Base-by-base conservation (phyloP, 2,113 vertebrate genomes). In the Pygoscelis adeliae region DNA sequence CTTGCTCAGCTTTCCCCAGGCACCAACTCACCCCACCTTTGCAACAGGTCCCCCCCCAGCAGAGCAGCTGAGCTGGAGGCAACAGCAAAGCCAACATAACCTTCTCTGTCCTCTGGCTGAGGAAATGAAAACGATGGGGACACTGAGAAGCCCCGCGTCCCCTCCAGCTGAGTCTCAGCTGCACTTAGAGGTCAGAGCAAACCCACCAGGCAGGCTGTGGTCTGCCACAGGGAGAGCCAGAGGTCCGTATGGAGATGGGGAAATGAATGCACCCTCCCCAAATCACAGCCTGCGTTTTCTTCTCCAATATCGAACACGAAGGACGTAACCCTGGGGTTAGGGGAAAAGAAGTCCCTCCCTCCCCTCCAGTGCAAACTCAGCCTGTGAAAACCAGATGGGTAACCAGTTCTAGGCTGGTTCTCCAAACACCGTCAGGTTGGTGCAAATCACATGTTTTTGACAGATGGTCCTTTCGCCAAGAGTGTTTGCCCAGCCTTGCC, bases 221-320 rank as follows among this genome's bases (percentile, higher is more conserved):
- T 9, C 32, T 59, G 30, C 49, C 18, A 21, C 2, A 19, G n/a
- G 70, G 18, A 62, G 55, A 55, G 25, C 20, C 32, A 55, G 16
- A 17, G 38, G 21, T 47, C 76, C 1, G 0, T 2, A 2, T 5
- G 53, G 72, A 34, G 47, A 7, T 8, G 14, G 40, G 30, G 14
- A 49, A 5, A 4, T 5, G 46, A 34, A 1, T 2, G 6, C 36
- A 34, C 34, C 42, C 50, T n/a, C 46, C 80, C 32, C 52, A 22
- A 9, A 58, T 26, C 70, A 6, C 83, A 40, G 42, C 38, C 59
- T 26, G 38, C 4, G 2, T n/a, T 79, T 23, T 32, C 21, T 14
- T 47, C 62, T 44, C 61, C 2, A 0, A 2, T 5, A 36, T 0
- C 1, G 2, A 81, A 53, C 47, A 3, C 0, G 10, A 50, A 23